These are phyloP conservation scores for Helicolenus hilgendorfi DNA, from an alignment of 2,797 vertebrate genomes.

Conservation along the genomic window DNA sequence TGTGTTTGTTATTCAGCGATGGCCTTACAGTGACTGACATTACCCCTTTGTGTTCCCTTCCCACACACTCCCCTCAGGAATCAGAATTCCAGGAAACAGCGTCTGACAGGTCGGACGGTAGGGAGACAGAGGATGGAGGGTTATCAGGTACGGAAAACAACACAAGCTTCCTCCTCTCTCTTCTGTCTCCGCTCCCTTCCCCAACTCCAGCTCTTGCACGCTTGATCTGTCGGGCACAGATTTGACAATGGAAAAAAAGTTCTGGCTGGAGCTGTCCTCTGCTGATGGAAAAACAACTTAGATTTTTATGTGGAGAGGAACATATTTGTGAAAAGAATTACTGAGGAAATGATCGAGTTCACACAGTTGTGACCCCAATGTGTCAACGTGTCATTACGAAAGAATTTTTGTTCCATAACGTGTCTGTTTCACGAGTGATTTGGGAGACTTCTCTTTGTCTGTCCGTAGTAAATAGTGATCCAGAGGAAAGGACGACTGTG, in stretches of 20 bases:
- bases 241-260: slow-evolving; percentile 63
- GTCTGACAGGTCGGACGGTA: slow-evolving; percentile 80
- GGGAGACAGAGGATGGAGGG: slow-evolving; percentile 82
- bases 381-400: slow-evolving; percentile 37
- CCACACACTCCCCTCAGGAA: slow-evolving; percentile 73
- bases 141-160: slow-evolving; percentile 89
- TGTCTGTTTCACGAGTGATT: slow-evolving; percentile 25
- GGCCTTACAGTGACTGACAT: slow-evolving; percentile 76
- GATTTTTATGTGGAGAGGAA: slow-evolving; percentile 43
- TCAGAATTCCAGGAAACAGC: slow-evolving; percentile 85
- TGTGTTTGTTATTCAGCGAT: slow-evolving; percentile 78
- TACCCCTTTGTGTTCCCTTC: slow-evolving; percentile 68
- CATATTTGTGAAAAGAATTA: slow-evolving; percentile 33
- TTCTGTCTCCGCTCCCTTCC: slow-evolving; percentile 23
- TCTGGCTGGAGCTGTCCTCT: slow-evolving; percentile 19
- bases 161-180: slow-evolving; percentile 68
- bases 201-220: slow-evolving; percentile 10
- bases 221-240: slow-evolving; percentile 27
- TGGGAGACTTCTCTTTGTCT: slow-evolving; percentile 19
- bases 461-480: slow-evolving; percentile 33
- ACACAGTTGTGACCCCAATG: slow-evolving; percentile 18
- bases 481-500: slow-evolving; percentile 8
- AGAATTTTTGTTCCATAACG: slow-evolving; percentile 34
- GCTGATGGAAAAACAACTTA: slow-evolving; percentile 56
- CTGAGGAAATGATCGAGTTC: slow-evolving; percentile 50